Percentiles rank a stretch among this genome's conserved stretches.
Conservation (phyloP, 2,797 vertebrate genomes). For the Acipenser transmontanus region DNA sequence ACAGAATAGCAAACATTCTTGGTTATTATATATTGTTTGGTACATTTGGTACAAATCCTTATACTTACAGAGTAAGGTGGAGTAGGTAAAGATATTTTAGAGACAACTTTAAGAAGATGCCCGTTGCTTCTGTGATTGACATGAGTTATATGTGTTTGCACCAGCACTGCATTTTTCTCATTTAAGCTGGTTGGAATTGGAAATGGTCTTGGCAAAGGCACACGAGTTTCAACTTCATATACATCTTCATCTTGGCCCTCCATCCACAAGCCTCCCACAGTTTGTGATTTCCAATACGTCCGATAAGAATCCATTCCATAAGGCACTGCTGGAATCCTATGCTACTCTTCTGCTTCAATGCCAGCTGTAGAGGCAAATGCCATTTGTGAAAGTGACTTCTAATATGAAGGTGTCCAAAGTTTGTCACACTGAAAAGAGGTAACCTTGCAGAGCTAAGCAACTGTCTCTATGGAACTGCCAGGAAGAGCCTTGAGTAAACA, state of each 20-base stretch:
- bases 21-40: too few species aligned
- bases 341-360: constrained; percentile 19
- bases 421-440: constrained; percentile 27
- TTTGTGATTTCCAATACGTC: constrained; percentile 65
- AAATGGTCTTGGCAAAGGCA: constrained; percentile 87
- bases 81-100: constrained; percentile 89
- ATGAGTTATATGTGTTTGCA: constrained; percentile 86
- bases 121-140: constrained; percentile 72
- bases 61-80: constrained; percentile 96
- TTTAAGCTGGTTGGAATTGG: constrained; percentile 66
- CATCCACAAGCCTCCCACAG: constrained; percentile 61
- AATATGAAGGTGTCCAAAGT: constrained; percentile 19
- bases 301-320: constrained; percentile 79
- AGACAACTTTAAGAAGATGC: constrained; percentile 85
- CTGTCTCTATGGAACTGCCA: constrained; percentile 46
- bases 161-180: constrained; percentile 80
- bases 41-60: too few species aligned
- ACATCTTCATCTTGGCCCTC: constrained; percentile 76
- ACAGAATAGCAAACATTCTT: too few species aligned
- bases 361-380: background rate
- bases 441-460: constrained; percentile 39
- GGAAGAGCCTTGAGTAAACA: constrained; percentile 47
- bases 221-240: constrained; percentile 87
- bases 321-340: constrained; percentile 6
- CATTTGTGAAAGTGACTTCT: background rate